Evolutionary conservation across 2,113 vertebrate genomes (phyloP).

Genomic region (Myocastor coypus): DNA sequence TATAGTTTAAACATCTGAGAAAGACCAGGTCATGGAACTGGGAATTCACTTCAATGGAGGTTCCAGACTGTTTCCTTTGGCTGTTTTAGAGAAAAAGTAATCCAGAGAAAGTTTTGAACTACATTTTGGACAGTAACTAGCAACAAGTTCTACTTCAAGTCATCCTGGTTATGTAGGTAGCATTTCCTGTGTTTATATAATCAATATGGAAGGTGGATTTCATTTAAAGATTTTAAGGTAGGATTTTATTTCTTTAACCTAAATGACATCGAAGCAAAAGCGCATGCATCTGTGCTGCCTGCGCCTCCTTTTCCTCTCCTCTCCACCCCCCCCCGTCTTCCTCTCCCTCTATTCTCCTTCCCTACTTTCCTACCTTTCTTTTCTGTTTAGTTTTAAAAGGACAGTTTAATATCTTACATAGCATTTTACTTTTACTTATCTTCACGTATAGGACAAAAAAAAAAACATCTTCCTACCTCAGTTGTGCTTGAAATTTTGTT

Average conservation of each 20-base stretch:
- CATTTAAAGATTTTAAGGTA: neutral
- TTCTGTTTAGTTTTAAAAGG: neutral
- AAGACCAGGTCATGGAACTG: slow-evolving; percentile 51
- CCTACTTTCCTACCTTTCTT: neutral
- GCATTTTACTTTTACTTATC: neutral
- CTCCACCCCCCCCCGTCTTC: fast-evolving
- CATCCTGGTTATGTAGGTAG: neutral
- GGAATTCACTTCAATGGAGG: neutral
- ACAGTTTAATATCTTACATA: neutral
- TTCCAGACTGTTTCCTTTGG: slow-evolving; percentile 36
- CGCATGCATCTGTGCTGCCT: neutral
- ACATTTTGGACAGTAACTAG: neutral
- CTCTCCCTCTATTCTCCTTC: neutral
- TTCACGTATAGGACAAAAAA: neutral
- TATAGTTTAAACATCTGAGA: slow-evolving; percentile 66
- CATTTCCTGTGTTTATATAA: neutral
- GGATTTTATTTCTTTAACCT: neutral
- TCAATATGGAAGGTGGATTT: neutral
- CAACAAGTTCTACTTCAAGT: neutral
- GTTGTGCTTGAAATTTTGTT: neutral
- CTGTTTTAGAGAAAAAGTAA: slow-evolving; percentile 17
- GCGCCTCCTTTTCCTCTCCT: too few relatives aligned
- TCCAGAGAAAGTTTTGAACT: neutral
- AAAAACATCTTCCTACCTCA: neutral
- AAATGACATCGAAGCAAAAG: neutral